These are phyloP conservation scores for Trematocara stigmaticum DNA, from an alignment of 2,113 vertebrate genomes.

Conservation along the genomic window DNA sequence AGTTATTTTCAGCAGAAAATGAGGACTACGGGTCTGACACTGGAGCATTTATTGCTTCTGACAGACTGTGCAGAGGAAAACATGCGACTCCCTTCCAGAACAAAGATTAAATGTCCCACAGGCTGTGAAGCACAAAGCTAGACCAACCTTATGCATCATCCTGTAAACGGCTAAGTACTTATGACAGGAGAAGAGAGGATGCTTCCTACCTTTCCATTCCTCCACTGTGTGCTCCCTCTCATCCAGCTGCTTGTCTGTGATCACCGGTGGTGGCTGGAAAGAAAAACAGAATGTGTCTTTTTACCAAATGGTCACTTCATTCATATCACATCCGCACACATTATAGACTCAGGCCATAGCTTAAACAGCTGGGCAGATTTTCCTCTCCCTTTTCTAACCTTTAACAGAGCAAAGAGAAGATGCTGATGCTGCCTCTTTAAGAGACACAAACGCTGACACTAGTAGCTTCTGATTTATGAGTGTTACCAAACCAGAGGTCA, in stretches of 20 bases:
- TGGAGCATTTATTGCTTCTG: not conserved
- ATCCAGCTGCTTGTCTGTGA: slow-evolving; percentile 96
- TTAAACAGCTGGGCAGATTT: not conserved
- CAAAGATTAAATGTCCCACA: not conserved
- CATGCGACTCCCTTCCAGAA: not conserved
- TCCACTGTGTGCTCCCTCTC: slow-evolving; percentile 97
- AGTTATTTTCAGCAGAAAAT: not conserved
- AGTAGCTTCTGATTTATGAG: not conserved
- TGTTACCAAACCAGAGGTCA: not conserved
- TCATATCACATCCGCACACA: not conserved
- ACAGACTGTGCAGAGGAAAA: not conserved
- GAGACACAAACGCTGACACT: not conserved
- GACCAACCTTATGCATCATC: not conserved
- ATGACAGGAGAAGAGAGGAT: not conserved
- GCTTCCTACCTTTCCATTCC: slow-evolving; percentile 92
- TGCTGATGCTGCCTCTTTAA: not conserved
- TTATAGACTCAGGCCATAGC: not conserved
- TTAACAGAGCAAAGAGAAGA: not conserved
- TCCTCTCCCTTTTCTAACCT: not conserved
- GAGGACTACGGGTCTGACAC: not conserved
- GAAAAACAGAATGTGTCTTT: not conserved
- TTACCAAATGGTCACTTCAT: not conserved
- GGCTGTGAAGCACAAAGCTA: not conserved
- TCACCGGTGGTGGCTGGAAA: slow-evolving; percentile 90
- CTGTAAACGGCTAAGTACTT: not conserved